Percentiles rank a stretch among this genome's conserved stretches.
Conservation (phyloP, 2,113 vertebrate species). For the Phoenicopterus ruber region DNA sequence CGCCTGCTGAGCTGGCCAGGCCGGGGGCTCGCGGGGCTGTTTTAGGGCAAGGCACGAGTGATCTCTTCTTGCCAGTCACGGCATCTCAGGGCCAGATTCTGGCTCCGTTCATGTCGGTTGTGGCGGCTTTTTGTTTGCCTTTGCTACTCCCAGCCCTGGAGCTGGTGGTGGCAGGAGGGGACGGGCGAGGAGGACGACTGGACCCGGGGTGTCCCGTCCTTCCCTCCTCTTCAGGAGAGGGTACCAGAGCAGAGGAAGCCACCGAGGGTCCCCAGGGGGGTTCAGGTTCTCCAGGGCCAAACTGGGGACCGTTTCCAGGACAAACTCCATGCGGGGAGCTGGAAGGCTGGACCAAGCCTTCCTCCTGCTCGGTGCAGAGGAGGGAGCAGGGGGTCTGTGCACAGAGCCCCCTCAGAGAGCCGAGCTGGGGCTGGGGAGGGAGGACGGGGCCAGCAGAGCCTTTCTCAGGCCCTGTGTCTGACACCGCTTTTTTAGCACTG, state of each 20-base stretch:
- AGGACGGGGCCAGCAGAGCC: background rate
- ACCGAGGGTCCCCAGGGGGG: fast-evolving
- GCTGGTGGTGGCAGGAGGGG: fast-evolving
- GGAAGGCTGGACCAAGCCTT: background rate
- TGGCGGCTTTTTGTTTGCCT: background rate
- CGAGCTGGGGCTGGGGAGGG: no score
- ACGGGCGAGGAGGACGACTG: fast-evolving
- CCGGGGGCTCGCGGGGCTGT: fast-evolving
- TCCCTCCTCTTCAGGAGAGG: background rate
- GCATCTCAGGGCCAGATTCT: background rate
- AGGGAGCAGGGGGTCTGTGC: background rate
- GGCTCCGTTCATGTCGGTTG: fast-evolving
- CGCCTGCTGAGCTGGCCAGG: background rate
- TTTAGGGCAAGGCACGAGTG: background rate
- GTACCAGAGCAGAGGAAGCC: no score
- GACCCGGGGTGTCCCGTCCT: fast-evolving
- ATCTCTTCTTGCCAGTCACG: fast-evolving
- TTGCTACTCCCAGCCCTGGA: background rate
- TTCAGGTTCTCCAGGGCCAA: background rate
- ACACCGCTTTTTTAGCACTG: fast-evolving
- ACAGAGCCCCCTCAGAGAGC: background rate
- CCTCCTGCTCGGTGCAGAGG: no score
- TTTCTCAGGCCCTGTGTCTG: fast-evolving
- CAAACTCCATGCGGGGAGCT: fast-evolving
- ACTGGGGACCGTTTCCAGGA: background rate